phyloP scores from a whole-genome alignment of 1,140 invertebrate species.

The Musca vetustissima region DNA sequence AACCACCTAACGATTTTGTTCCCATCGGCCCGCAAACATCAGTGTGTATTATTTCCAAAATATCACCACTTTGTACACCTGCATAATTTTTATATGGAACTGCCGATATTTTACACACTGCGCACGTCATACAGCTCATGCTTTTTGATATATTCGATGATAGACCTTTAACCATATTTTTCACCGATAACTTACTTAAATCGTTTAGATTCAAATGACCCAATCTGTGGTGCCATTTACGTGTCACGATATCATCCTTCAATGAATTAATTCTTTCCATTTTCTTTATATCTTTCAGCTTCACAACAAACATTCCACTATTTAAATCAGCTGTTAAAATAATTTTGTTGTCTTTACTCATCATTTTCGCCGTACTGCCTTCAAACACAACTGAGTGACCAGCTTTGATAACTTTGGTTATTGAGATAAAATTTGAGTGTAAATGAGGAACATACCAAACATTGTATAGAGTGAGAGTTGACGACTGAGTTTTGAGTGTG shows the following conservation, averaged over 20 bases:
- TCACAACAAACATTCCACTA: conserved; percentile 2
- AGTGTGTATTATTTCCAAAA: conserved; percentile 24
- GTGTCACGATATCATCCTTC: background rate
- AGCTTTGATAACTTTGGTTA: conserved; percentile 9
- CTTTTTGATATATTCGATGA: background rate
- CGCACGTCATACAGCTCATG: conserved; percentile 12
- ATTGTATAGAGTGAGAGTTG: conserved; percentile 5
- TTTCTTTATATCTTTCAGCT: background rate
- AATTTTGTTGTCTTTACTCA: conserved; percentile 7
- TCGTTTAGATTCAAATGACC: conserved; percentile 3
- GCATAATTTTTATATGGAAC: conserved; percentile 17
- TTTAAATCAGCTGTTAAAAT: conserved; percentile 5
- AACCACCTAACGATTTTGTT: conserved; percentile 34
- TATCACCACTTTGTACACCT: background rate
- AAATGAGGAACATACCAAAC: conserved; percentile 21
- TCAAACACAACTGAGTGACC: conserved; percentile 14
- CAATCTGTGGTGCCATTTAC: conserved; percentile 13
- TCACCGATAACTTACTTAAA: conserved; percentile 16
- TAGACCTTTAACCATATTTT: conserved; percentile 10
- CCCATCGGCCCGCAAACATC: conserved; percentile 51
- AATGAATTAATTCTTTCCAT: background rate
- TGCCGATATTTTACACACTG: conserved; percentile 2
- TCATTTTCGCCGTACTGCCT: background rate
- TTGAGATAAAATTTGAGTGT: conserved; percentile 20
- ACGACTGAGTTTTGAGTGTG: conserved; percentile 5